These are phyloP conservation scores for Diprion similis DNA, from an alignment of 1,140 invertebrate genomes.

Conservation along the genomic window DNA sequence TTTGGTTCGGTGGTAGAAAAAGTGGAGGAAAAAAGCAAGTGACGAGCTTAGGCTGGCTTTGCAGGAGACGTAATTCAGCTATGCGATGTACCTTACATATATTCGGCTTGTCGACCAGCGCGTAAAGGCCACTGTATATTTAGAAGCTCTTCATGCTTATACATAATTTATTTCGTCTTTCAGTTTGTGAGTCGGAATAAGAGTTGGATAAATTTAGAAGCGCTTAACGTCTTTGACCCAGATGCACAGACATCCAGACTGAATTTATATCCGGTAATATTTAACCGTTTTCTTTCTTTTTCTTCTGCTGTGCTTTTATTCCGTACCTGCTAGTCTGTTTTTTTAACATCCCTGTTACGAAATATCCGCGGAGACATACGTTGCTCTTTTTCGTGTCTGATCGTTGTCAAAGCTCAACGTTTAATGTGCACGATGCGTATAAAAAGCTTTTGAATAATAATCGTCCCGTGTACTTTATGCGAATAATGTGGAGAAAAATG, in stretches of 20 bases:
- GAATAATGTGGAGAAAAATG: too few relatives aligned
- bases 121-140: conserved; percentile 1
- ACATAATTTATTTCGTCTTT: conserved; percentile 8
- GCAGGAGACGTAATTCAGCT: neutral
- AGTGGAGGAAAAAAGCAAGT: neutral
- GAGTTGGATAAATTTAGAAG: conserved; percentile 5
- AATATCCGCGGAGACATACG: neutral
- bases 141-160: neutral
- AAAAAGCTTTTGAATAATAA: too few relatives aligned
- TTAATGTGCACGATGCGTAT: too few relatives aligned
- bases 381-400: neutral
- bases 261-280: conserved; percentile 8
- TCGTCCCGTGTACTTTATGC: too few relatives aligned
- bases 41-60: neutral
- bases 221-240: conserved; percentile 4
- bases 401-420: neutral
- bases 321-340: too few relatives aligned
- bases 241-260: neutral
- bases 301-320: neutral
- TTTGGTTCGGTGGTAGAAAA: neutral
- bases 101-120: neutral
- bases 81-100: neutral
- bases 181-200: conserved; percentile 1
- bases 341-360: neutral
- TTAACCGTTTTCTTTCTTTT: neutral